Evolutionary conservation across 2,888 invertebrate species (phyloP).

Genomic region (Scrobipalpa costella): DNA sequence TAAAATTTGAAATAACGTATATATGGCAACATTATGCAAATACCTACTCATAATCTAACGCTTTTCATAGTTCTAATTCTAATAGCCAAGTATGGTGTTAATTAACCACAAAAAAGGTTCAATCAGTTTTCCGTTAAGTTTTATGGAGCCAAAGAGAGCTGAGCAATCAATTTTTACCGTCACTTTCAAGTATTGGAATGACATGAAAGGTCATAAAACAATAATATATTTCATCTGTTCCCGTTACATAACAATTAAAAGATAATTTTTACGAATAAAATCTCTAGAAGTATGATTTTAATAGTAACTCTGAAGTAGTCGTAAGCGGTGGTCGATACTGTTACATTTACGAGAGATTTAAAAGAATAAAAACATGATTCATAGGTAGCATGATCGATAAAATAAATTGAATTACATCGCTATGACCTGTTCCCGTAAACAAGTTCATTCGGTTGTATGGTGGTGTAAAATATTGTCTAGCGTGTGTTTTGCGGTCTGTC

Average conservation of each 20-base stretch:
- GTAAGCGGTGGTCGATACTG: neutral
- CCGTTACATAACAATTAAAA: slow-evolving; percentile 15
- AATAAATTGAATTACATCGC: slow-evolving; percentile 12
- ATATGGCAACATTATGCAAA: slow-evolving; percentile 62
- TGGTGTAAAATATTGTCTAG: neutral
- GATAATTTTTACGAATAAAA: slow-evolving; percentile 2
- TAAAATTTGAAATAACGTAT: slow-evolving; percentile 64
- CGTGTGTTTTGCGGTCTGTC: too few species aligned
- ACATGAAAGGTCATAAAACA: slow-evolving; percentile 9
- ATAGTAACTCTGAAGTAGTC: neutral
- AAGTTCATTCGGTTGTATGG: neutral
- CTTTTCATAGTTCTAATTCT: slow-evolving; percentile 49
- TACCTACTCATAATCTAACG: slow-evolving; percentile 44
- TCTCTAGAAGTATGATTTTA: neutral
- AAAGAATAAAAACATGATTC: slow-evolving; percentile 3
- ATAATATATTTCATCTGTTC: slow-evolving; percentile 15
- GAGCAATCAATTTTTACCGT: slow-evolving; percentile 9
- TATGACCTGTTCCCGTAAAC: neutral
- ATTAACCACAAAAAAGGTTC: slow-evolving; percentile 42
- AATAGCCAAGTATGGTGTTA: slow-evolving; percentile 38
- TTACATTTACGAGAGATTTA: neutral
- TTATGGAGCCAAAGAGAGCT: slow-evolving; percentile 39
- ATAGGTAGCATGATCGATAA: neutral
- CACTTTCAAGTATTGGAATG: slow-evolving; percentile 4
- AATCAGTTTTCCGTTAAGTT: slow-evolving; percentile 43